phyloP scores from a whole-genome alignment of 2,797 vertebrate genomes.

The Gymnoscopelus braueri region DNA sequence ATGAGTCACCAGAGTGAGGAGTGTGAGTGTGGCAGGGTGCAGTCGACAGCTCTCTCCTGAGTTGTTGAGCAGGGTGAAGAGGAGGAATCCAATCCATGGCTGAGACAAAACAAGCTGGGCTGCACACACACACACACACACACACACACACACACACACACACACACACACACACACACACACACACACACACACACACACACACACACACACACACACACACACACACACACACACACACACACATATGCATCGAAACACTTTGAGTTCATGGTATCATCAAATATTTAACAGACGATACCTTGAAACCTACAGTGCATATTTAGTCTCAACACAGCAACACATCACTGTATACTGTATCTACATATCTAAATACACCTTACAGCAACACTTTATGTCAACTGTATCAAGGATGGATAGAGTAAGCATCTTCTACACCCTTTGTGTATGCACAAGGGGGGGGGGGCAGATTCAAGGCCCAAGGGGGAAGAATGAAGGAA shows the following conservation, averaged over 20 bases:
- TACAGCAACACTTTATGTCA: too few species aligned
- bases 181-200: conserved; percentile 1
- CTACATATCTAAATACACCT: too few species aligned
- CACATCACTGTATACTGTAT: too few species aligned
- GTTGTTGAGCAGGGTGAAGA: conserved; percentile 82
- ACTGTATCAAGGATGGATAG: too few species aligned
- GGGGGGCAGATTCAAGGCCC: too few species aligned
- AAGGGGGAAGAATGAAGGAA: too few species aligned
- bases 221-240: background rate
- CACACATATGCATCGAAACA: background rate
- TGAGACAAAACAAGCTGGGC: conserved; percentile 84
- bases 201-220: conserved; percentile 13
- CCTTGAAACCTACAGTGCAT: too few species aligned
- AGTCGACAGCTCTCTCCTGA: conserved; percentile 81
- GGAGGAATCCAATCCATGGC: conserved; percentile 90
- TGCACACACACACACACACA: conserved; percentile 54
- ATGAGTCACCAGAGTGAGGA: conserved; percentile 87
- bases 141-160: background rate
- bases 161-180: background rate
- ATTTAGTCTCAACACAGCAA: too few species aligned
- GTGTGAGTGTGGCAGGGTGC: conserved; percentile 85
- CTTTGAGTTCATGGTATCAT: too few species aligned
- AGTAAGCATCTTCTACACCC: too few species aligned
- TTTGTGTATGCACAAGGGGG: too few species aligned
- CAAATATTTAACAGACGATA: too few species aligned